Evolutionary conservation across 2,888 invertebrate species (phyloP).

Genomic region (Morpho deidamia): DNA sequence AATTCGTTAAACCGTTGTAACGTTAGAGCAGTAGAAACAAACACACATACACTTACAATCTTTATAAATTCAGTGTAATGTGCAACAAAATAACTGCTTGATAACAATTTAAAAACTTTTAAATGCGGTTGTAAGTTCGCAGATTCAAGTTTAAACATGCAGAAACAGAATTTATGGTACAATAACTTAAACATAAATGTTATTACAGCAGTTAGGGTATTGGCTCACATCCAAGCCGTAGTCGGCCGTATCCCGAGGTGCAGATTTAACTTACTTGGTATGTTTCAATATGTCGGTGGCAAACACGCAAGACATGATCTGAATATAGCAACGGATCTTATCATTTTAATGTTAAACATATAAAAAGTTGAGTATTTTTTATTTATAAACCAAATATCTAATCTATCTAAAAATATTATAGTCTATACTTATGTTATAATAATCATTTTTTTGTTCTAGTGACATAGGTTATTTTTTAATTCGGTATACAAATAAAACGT

Average conservation of each 20-base stretch:
- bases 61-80: no score
- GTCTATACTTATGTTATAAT: no score
- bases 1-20: no score
- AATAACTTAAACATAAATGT: constrained; percentile 12
- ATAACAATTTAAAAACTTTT: neutral
- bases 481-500: no score
- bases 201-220: constrained; percentile 9
- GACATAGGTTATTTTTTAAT: no score
- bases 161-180: constrained; percentile 11
- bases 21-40: no score
- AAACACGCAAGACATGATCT: neutral
- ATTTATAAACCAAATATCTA: no score
- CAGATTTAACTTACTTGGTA: constrained; percentile 4
- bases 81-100: neutral
- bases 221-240: constrained; percentile 2
- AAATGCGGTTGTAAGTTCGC: constrained; percentile 2
- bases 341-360: no score
- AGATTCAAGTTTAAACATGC: constrained; percentile 6
- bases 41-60: no score
- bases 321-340: neutral
- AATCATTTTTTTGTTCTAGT: no score
- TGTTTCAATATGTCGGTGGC: neutral
- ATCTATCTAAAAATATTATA: no score
- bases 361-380: no score
- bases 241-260: constrained; percentile 6